Base-by-base conservation (phyloP, 2,113 vertebrate species). In the Callionymus lyra region DNA sequence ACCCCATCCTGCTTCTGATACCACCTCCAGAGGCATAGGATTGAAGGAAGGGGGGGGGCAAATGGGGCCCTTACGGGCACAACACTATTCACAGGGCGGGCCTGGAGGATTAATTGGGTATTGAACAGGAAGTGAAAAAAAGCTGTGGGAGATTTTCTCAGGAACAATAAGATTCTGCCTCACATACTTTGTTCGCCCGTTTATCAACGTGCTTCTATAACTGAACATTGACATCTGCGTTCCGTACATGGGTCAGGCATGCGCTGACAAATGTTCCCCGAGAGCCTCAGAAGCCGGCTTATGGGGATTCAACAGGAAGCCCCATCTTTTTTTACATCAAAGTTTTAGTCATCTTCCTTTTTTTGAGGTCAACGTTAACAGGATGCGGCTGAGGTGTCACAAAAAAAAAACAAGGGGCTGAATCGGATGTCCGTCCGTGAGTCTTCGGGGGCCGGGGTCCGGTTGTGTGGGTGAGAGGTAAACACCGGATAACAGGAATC, bases 321-420 rank as follows among this genome's bases (percentile, higher is more conserved):
- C 1, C 61, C 58, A 68, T 64, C 74, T 70, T 65, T 78, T 76
- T 81, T 78, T 75, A 81, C 78, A 76, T 79, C 76, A 82, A 77
- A 81, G 78, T 12, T 53, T 13, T 63, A 19, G 63, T 47, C 56
- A 69, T 76, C 65, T 68, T 74, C 63, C 65, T 49, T 57, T 32
- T 9, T 31, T 12, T 38, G 63, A 64, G 76, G 68, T 74, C 68
- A 50, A 18, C 49, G 62, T 60, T 67, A 73, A 78, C 79, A 75
- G 71, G 81, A 83, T 77, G 74, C 56, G 56, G 70, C 67, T 67
- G 59, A 76, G 65, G 71, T 68, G 72, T 46, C 63, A 76, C 75
- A 69, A 76, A 80, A 84, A 81, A 69, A 76, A 80, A 84, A 81
- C 76, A 82, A 79, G 39, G 53, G 4, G 21, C 33, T 59, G 63